Base-by-base conservation (phyloP, 35 echinoderm and acorn worm genomes). In the Stichopus chloronotus region DNA sequence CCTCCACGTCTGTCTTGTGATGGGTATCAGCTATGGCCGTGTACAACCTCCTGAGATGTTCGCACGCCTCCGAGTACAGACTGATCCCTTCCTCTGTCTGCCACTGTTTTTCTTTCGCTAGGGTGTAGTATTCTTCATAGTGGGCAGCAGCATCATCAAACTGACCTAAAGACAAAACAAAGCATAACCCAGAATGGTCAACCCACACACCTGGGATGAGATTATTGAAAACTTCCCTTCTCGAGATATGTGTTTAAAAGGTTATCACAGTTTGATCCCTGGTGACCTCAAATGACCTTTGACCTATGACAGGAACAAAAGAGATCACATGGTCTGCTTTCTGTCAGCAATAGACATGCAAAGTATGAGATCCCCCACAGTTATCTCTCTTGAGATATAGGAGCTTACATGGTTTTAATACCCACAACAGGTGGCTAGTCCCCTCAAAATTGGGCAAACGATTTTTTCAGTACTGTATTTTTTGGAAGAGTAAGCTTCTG, bases 81-180 rank as follows among this genome's bases (percentile, higher is more conserved):
- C 86, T 94, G 53, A 71, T 83, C 0, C 93, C 94, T 11, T 99
- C 97, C 2, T 78, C 69, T 10, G 95, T 95, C 17, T 57, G 69
- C 97, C 97, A 99, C 0, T 96, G 55, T 9, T 81, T 92, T 59
- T 94, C 91, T 57, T 91, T 95, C 20, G 92, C 58, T 52, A 84
- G 78, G 9, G 93, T 81, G 79, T 99, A 96, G 84, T 95, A 99
- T 9, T 79, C 91, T 76, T 99, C 97, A 96, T 96, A 99, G 56
- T 99, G 93, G 25, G 87, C 78, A 72, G 94, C 94, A 63, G 97
- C 97, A 58, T 85, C 76, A 30, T 88, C 58, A 83, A 81, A 96
- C 72, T 94, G 87, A 82, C 77, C 97, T 98, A 30, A 21, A 95
- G 54, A 83, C 25, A 72, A 17, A 80, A 85, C 90, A 93, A 17